Base-by-base conservation (phyloP, 1,140 invertebrate genomes). In the Meloidogyne floridensis region DNA sequence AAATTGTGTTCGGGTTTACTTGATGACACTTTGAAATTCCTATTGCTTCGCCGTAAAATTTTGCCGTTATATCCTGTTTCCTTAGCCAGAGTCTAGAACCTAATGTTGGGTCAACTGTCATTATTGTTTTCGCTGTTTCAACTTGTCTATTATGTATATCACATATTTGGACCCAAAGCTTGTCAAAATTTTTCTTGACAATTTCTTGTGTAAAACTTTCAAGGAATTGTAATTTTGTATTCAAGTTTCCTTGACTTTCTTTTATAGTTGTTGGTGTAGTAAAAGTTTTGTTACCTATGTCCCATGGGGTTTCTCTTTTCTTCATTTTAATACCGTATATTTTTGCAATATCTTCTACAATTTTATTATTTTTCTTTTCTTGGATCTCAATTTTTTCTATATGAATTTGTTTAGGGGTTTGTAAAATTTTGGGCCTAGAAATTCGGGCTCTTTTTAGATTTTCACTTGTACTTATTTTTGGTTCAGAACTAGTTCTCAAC, bases 1-100 rank as follows among this genome's bases (percentile, higher is more conserved):
- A 72, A 72, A 72, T 72, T 72, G 32, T 72, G 47, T 20, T 72
- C 7, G 71, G 71, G 2, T 11, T 72, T 11, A 72, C 32, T 72
- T 72, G 71, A 7, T 72, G 47, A 13, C 71, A 72, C 47, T 72
- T 72, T 2, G 71, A 72, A 72, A 72, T 43, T 10, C 20, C 32
- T 42, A 72, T 72, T 10, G 13, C 71, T 72, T 72, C 8, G 32
- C 71, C 71, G 8, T 2, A 8, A 72, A 72, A 72, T 72, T 72
- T 72, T 0, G 71, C 71, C 2, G 71, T 42, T 10, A 72, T 72
- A 13, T 72, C 71, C 10, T 72, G 71, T 72, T 13, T 72, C 3
- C 71, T 20, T 7, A 72, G 71, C 71, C 71, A 72, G 32, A 72
- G 32, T 32, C 32, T 32, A 32, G 32, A 32, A 32, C 32, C 32